These are phyloP conservation scores for Clarias magur DNA, from an alignment of 2,113 vertebrate species.

Conservation along the genomic window DNA sequence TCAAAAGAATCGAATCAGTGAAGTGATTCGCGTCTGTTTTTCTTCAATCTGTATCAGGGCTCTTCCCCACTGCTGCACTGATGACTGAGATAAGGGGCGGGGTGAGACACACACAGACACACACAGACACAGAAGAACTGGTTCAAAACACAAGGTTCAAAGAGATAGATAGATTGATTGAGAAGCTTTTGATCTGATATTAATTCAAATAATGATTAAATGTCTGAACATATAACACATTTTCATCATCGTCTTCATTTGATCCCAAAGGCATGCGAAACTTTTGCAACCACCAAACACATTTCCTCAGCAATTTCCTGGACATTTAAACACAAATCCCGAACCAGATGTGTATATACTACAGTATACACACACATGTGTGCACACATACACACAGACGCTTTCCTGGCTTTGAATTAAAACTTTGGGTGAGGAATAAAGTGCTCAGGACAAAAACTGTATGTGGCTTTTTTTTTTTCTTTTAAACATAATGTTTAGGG, in stretches of 20 bases:
- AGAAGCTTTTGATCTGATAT: neutral
- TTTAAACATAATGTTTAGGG: neutral
- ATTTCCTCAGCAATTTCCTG: neutral
- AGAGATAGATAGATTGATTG: neutral
- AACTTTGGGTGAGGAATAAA: neutral
- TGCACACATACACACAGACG: neutral
- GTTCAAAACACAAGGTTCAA: neutral
- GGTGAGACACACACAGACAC: neutral
- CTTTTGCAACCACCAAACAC: neutral
- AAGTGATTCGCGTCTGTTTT: slow-evolving; percentile 7
- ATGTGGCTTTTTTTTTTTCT: neutral
- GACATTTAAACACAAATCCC: neutral
- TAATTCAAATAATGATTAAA: neutral
- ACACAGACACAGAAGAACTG: neutral
- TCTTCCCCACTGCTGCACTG: slow-evolving; percentile 34
- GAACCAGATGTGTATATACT: neutral
- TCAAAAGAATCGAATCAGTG: neutral
- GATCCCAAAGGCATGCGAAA: neutral
- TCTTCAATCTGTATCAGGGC: neutral
- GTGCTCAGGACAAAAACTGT: neutral
- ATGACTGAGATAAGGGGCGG: slow-evolving; percentile 31
- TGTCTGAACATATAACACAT: neutral
- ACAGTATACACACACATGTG: neutral
- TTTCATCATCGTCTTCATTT: neutral
- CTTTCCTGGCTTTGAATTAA: neutral